Evolutionary conservation across 2,113 vertebrate species (phyloP), one percentile per base, ranked within the genome.

Genomic region (Apus apus): DNA sequence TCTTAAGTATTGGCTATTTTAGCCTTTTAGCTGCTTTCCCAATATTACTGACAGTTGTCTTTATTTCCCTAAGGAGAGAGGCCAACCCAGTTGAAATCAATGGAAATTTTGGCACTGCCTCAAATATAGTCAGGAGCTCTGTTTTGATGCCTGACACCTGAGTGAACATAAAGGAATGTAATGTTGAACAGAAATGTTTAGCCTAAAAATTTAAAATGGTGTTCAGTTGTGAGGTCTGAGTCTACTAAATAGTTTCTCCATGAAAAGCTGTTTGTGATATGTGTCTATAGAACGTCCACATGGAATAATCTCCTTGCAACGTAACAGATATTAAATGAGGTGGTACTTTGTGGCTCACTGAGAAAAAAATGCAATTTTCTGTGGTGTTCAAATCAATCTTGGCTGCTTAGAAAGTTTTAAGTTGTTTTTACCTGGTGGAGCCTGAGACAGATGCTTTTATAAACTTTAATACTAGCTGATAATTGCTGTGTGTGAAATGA

Each of bases 21-120:
- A 78, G 8, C 11, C 48, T 65, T 88, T 71, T 40, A 30, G 5
- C 38, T 92, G 68, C 13, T 78, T 64, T 68, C 25, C 27, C 23
- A 17, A 0, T 66, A 34, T 40, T 77, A 51, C 53, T 54, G 38
- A 46, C 9, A 76, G 19, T 34, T 2, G 0, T 72, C 1, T 2
- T 45, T n/a, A 23, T 85, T 94, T 85, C 76, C 48, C 56, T 67
- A n/a, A 45, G 53, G 51, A 70, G 19, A 48, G 5, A 43, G 13
- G 2, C 15, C 76, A 21, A 17, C 18, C 40, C 12, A 3, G 16
- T 8, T 83, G 36, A 74, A 87, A 80, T 80, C 38, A 61, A 16
- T 78, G 45, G 16, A 32, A 67, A 26, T 83, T 90, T 67, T 76
- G 54, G 11, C 43, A 70, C 11, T 72, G 40, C 30, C 54, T 89